Conservation (phyloP, 2,888 invertebrate genomes). For the Yponomeuta plumbellus region DNA sequence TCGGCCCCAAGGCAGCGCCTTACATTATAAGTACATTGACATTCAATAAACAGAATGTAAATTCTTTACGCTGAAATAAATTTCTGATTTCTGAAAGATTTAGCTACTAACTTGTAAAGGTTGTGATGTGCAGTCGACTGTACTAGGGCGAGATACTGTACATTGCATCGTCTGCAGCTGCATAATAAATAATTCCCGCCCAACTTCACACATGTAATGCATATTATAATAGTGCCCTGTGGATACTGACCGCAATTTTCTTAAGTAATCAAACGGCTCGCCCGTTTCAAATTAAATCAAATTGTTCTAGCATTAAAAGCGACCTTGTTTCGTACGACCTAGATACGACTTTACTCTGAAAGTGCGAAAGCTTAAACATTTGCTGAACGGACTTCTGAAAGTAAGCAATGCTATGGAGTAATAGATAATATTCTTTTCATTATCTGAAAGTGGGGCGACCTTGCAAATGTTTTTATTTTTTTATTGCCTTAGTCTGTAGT, state of each 20-base stretch:
- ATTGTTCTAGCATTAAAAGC: slow-evolving; percentile 8
- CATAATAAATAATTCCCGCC: not conserved
- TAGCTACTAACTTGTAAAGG: not conserved
- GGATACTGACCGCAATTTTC: slow-evolving; percentile 42
- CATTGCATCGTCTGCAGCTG: too few species aligned
- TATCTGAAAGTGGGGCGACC: too few species aligned
- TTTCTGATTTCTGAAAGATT: too few species aligned
- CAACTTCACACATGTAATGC: slow-evolving; percentile 16
- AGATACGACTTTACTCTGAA: slow-evolving; percentile 17
- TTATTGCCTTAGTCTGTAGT: too few species aligned
- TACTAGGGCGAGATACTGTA: not conserved
- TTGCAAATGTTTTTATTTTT: too few species aligned
- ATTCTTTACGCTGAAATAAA: too few species aligned
- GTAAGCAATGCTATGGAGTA: too few species aligned
- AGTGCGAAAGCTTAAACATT: slow-evolving; percentile 1
- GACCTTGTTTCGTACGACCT: slow-evolving; percentile 21
- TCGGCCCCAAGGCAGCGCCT: too few species aligned
- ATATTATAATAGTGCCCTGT: slow-evolving; percentile 37
- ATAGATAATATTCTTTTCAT: too few species aligned
- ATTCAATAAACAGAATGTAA: too few species aligned
- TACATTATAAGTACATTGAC: too few species aligned
- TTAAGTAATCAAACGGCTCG: slow-evolving; percentile 33
- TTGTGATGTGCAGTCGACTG: not conserved
- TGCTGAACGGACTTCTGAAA: not conserved
- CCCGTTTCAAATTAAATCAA: slow-evolving; percentile 25